phyloP scores from a whole-genome alignment of 2,113 vertebrate genomes.

The Athene noctua region DNA sequence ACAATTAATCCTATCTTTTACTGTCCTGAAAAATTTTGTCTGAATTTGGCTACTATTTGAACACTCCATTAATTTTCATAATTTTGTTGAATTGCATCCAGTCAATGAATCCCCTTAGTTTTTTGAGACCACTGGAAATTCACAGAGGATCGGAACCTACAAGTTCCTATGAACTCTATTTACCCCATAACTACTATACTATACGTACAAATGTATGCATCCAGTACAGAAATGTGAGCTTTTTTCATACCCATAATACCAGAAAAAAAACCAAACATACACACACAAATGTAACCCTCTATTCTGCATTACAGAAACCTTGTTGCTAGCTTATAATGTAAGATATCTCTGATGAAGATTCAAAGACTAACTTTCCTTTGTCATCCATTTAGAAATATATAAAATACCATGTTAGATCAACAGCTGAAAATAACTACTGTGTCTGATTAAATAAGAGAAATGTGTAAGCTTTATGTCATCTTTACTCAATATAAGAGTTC shows the following conservation, averaged over 20 bases:
- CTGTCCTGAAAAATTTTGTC: neutral
- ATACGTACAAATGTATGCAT: neutral
- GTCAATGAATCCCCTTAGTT: neutral
- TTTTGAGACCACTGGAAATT: neutral
- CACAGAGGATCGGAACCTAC: neutral
- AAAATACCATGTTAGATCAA: neutral
- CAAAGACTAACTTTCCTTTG: neutral
- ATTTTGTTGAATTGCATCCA: neutral
- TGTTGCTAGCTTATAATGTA: neutral
- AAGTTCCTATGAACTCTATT: neutral
- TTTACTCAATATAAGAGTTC: neutral
- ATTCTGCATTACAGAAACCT: neutral
- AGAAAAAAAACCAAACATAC: neutral
- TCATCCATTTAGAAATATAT: neutral
- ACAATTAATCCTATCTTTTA: neutral
- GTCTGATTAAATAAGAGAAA: neutral
- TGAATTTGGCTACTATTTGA: neutral
- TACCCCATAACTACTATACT: neutral
- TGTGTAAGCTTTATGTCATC: accelerated
- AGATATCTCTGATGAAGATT: neutral
- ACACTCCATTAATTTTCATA: neutral
- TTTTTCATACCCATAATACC: neutral
- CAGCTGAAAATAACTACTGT: neutral
- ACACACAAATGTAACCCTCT: neutral
- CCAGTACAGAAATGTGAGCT: neutral